Evolutionary conservation across 2,113 vertebrate species (phyloP), one percentile per base, ranked within the genome.

Genomic region (Connochaetes taurinus): DNA sequence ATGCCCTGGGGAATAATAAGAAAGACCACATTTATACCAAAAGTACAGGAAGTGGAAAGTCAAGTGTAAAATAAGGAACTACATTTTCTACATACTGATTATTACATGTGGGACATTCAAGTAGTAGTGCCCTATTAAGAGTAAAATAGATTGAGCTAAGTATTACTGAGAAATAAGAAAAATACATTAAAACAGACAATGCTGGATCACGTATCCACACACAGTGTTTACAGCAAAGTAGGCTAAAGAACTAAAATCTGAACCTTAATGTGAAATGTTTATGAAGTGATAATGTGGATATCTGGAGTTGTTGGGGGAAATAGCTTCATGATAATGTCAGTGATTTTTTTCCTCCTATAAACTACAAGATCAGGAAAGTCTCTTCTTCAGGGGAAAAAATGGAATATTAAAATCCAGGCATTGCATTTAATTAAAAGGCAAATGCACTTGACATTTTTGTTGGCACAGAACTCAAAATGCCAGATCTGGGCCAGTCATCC

Each of bases 401-500:
- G 47, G 53, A 87, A 94, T 97, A 98, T 95, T 97, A 97, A 98
- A 97, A 95, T 87, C 40, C 16, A 94, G 93, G 82, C 88, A 91
- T 62, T 81, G 89, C 57, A 94, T 84, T 62, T 94, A 97, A 98
- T 97, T 98, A 97, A 97, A 98, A 97, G 86, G 95, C 89, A 98
- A 98, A 96, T 93, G 86, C 67, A 97, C 91, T 96, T 97, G 97
- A 97, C 96, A 96, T 98, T 98, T 98, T 93, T 97, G 52, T 84
- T 97, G 97, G 97, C 91, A 97, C 40, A 96, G 45, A 95, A 96
- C 60, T 91, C 60, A 94, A 91, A 96, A 89, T 58, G 43, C 67
- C 57, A 94, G 88, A 93, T 91, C 27, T 87, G 64, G 81, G 82
- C 67, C 87, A 96, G 86, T 80, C 95, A 95, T 87, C 95, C 89